Percentiles rank a stretch among this genome's conserved stretches.
Conservation (phyloP, 2,113 vertebrate species). For the Hiodon alosoides region DNA sequence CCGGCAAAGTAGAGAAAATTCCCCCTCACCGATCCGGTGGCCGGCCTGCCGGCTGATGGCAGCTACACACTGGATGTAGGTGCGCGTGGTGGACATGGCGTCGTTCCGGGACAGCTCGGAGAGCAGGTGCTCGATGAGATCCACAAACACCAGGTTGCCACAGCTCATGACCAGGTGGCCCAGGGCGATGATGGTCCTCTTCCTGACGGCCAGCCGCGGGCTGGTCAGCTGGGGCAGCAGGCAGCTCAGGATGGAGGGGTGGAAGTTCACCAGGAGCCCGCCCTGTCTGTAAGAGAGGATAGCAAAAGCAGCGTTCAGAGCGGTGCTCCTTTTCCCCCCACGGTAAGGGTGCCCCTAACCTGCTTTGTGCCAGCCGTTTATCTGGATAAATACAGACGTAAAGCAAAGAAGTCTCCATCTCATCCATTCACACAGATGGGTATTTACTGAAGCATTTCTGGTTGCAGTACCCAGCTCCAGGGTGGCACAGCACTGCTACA, state of each 20-base stretch:
- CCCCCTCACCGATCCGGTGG: constrained; percentile 87
- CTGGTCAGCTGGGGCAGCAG: constrained; percentile 97
- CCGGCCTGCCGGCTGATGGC: constrained; percentile 98
- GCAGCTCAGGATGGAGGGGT: constrained; percentile 97
- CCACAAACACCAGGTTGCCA: constrained; percentile 96
- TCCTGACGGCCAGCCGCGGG: constrained; percentile 92
- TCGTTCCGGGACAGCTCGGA: constrained; percentile 93
- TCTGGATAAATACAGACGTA: too few species aligned
- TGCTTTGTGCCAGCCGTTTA: too few species aligned
- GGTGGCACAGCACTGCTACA: too few species aligned
- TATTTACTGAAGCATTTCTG: too few species aligned
- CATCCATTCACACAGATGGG: too few species aligned
- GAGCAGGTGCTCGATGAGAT: constrained; percentile 95
- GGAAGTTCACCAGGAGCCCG: constrained; percentile 96
- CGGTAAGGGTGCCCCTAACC: too few species aligned
- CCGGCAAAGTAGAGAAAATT: neutral
- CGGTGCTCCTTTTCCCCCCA: too few species aligned
- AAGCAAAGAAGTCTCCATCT: too few species aligned
- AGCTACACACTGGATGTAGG: constrained; percentile 97
- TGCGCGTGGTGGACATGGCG: constrained; percentile 98
- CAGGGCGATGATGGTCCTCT: constrained; percentile 98
- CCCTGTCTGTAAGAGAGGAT: constrained; percentile 76
- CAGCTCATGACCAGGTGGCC: constrained; percentile 98
- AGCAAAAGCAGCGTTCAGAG: neutral
- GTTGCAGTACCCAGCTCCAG: too few species aligned